These are phyloP conservation scores for Lacanobia oleracea DNA, from an alignment of 2,888 invertebrate genomes.

Conservation along the genomic window DNA sequence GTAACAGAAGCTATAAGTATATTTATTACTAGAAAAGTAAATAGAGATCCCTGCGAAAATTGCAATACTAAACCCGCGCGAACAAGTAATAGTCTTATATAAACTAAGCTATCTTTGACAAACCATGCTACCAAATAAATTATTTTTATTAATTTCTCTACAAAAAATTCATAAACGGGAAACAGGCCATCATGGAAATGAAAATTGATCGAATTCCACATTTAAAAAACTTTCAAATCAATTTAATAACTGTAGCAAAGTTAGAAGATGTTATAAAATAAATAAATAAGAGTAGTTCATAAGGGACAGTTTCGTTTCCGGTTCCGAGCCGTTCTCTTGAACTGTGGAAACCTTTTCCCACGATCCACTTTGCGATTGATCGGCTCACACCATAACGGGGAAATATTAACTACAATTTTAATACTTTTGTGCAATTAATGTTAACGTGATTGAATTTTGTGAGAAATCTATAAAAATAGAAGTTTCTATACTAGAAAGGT, in stretches of 20 bases:
- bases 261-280: conserved; percentile 31
- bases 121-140: too few species aligned
- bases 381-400: conserved; percentile 45
- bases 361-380: conserved; percentile 56
- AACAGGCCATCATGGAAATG: not conserved
- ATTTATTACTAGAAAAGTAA: too few species aligned
- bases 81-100: too few species aligned
- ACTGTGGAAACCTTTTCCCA: conserved; percentile 58
- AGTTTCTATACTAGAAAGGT: too few species aligned
- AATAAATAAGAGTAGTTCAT: conserved; percentile 38
- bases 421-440: conserved; percentile 23
- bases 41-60: too few species aligned
- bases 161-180: not conserved
- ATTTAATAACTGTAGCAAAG: conserved; percentile 6
- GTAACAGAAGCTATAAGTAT: too few species aligned
- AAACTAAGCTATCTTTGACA: too few species aligned
- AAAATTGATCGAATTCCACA: not conserved
- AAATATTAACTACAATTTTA: conserved; percentile 34
- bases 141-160: not conserved
- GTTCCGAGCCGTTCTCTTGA: conserved; percentile 43
- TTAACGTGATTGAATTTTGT: not conserved
- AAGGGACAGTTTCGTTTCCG: conserved; percentile 54
- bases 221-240: conserved; percentile 5
- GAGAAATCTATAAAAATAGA: too few species aligned
- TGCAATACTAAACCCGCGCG: too few species aligned